phyloP scores from a whole-genome alignment of 2,797 vertebrate genomes.

The Epinephelus awoara region DNA sequence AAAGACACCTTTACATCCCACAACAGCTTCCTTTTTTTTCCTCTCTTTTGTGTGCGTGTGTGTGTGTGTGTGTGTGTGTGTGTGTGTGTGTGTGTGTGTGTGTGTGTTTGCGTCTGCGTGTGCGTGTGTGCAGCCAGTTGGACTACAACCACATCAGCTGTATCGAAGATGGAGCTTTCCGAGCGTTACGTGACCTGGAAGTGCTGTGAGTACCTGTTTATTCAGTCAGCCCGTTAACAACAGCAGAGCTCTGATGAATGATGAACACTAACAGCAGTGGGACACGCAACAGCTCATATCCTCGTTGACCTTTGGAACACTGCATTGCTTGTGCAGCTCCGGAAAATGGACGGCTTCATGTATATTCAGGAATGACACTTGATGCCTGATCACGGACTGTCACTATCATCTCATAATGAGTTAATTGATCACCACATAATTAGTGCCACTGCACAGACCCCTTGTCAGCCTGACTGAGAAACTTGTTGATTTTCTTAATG shows the following conservation, averaged over 20 bases:
- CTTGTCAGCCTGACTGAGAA: background rate
- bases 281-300: conserved; percentile 34
- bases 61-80: conserved; percentile 35
- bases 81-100: conserved; percentile 50
- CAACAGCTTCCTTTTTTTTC: conserved; percentile 18
- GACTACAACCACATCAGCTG: conserved; percentile 99
- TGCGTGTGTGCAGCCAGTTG: conserved; percentile 91
- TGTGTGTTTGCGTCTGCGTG: conserved; percentile 27
- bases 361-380: conserved; percentile 25
- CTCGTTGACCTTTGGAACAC: conserved; percentile 63
- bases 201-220: conserved; percentile 94
- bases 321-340: conserved; percentile 38
- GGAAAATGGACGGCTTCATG: conserved; percentile 23
- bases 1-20: conserved; percentile 36
- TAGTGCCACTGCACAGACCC: background rate
- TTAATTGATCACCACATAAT: background rate
- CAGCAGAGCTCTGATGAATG: conserved; percentile 20
- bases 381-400: background rate
- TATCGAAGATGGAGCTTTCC: conserved; percentile 97
- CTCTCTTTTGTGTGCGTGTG: conserved; percentile 21
- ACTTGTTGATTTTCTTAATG: background rate
- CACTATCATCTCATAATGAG: background rate
- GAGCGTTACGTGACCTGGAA: conserved; percentile 98
- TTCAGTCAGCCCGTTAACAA: conserved; percentile 26
- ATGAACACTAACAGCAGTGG: conserved; percentile 34